Evolutionary conservation across 2,888 invertebrate genomes (phyloP), one percentile per base, ranked within the genome.

Genomic region (Pristionchus japonicus): DNA sequence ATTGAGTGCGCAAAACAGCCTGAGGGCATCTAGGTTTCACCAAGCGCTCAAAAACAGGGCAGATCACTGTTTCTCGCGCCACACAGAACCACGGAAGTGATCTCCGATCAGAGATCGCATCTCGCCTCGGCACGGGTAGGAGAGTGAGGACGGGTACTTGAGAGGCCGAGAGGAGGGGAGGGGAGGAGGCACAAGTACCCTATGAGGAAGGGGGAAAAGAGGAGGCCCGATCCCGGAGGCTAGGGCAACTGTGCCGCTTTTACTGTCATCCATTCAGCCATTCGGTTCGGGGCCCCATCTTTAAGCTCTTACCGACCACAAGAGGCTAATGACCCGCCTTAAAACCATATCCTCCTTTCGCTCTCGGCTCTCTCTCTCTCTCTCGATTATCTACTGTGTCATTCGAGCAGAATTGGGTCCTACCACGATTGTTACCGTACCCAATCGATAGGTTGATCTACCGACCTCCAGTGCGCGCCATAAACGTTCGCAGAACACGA

Each of bases 261-360:
- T 49, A 52, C 34, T 52, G 37, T 52, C 82, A 83, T 49, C n/a
- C 27, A 11, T 7, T 15, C 23, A 27, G 40, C 77, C 43, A 77
- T 77, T 77, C 40, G 40, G 74, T 20, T 27, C 23, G 20, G 23
- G 57, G 57, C 57, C n/a, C 77, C 40, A 40, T 23, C 77, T 40
- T 40, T 27, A 43, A 43, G 67, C 67, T 67, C 34, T 67, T 15
- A 47, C 43, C 77, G n/a, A 27, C 77, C 77, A 43, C 77, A 77
- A 77, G 31, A 31, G 74, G 27, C 34, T 77, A 77, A 77, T 27
- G 77, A 43, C 77, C 77, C 20, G n/a, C 77, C 77, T 47, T 77
- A 77, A 77, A 77, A 34, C 40, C 20, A 34, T 67, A 67, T 34
- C 67, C 67, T 67, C 31, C 17, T 27, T 15, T 13, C 13, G 31